Evolutionary conservation across 1,140 invertebrate species (phyloP).

Genomic region (Drosophila pectinifera): DNA sequence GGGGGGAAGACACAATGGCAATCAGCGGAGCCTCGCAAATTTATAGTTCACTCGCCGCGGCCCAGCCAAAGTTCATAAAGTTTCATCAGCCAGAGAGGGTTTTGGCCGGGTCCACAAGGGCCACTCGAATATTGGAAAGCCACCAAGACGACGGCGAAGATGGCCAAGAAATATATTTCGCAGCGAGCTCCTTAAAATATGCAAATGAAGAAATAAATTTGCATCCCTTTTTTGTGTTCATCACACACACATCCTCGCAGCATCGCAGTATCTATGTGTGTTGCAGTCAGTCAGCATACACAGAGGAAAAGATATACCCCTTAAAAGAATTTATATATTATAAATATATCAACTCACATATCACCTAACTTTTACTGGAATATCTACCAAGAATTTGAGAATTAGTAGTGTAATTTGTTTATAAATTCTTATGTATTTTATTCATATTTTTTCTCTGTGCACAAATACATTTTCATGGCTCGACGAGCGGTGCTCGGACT

Average conservation of each 20-base stretch:
- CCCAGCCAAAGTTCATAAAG: constrained; percentile 81
- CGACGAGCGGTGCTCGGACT: constrained; percentile 31
- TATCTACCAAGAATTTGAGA: neutral
- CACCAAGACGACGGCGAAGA: constrained; percentile 47
- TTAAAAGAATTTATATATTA: too few relatives aligned
- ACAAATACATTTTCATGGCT: constrained; percentile 40
- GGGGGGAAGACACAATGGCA: constrained; percentile 55
- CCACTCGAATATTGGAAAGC: constrained; percentile 67
- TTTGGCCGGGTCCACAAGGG: constrained; percentile 12
- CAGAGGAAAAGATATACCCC: too few relatives aligned
- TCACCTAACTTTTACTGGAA: neutral
- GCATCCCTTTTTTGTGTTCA: constrained; percentile 70
- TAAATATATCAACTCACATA: too few relatives aligned
- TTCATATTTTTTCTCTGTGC: constrained; percentile 7
- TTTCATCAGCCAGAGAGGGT: constrained; percentile 65
- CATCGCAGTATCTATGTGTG: constrained; percentile 1
- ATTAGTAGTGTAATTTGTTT: neutral
- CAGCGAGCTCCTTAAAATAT: constrained; percentile 84
- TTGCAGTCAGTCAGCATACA: constrained; percentile 62
- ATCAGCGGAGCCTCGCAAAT: constrained; percentile 69
- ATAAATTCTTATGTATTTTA: neutral
- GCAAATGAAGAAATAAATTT: constrained; percentile 85
- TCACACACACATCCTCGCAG: constrained; percentile 44
- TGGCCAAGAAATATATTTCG: constrained; percentile 74
- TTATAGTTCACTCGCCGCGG: constrained; percentile 69